Evolutionary conservation across 2,113 vertebrate genomes (phyloP).

Genomic region (Planiliza haematocheilus): DNA sequence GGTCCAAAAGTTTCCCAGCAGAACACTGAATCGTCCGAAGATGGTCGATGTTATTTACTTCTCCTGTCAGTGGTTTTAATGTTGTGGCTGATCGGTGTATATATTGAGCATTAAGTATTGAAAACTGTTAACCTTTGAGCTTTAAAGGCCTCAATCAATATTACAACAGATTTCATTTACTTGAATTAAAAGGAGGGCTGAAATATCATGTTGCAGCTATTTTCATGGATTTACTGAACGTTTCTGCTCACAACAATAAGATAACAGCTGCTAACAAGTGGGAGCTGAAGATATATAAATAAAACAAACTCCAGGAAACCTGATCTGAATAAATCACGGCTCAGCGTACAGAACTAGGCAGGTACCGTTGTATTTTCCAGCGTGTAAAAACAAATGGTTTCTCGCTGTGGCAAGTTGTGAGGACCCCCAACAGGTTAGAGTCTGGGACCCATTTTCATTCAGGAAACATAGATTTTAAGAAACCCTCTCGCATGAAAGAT

Average conservation of each 20-base stretch:
- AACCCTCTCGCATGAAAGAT: slow-evolving; percentile 17
- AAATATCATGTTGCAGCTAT: too few species aligned
- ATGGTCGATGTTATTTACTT: too few species aligned
- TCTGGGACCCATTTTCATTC: slow-evolving; percentile 29
- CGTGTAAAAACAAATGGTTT: neutral
- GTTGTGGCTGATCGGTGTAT: too few species aligned
- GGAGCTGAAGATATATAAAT: too few species aligned
- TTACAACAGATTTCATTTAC: too few species aligned
- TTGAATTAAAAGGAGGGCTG: too few species aligned
- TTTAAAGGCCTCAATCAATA: too few species aligned
- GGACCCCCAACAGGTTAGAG: slow-evolving; percentile 2
- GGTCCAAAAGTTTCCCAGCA: too few species aligned
- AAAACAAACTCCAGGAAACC: neutral
- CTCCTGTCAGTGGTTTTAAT: too few species aligned
- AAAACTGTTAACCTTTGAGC: too few species aligned
- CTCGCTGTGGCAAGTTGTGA: slow-evolving; percentile 10
- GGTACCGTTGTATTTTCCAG: neutral
- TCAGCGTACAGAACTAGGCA: neutral
- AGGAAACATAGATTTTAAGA: slow-evolving; percentile 25
- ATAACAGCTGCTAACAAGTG: slow-evolving; percentile 5
- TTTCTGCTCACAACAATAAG: neutral
- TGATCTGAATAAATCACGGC: neutral
- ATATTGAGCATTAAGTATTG: too few species aligned
- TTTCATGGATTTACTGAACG: neutral
- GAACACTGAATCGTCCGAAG: too few species aligned